These are phyloP conservation scores for Melipona beecheii DNA, from an alignment of 2,888 invertebrate species.

Conservation along the genomic window DNA sequence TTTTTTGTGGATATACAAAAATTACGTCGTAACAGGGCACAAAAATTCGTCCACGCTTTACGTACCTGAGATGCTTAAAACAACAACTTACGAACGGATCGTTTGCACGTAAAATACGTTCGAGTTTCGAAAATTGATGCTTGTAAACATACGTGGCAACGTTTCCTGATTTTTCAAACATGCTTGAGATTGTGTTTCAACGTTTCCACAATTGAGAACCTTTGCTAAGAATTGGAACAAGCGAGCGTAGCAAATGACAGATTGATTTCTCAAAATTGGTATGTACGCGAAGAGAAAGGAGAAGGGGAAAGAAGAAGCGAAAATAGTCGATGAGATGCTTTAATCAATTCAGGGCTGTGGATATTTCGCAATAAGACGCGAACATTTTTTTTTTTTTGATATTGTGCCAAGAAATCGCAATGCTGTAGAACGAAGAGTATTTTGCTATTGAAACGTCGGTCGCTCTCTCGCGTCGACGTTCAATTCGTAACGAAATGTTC, in stretches of 20 bases:
- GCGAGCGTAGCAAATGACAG: background rate
- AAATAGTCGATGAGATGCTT: conserved; percentile 24
- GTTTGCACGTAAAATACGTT: conserved; percentile 37
- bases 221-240: conserved; percentile 5
- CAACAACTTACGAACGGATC: conserved; percentile 51
- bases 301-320: background rate
- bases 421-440: conserved; percentile 51
- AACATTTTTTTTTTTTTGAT: conserved; percentile 49
- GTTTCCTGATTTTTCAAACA: conserved; percentile 11
- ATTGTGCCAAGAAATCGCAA: conserved; percentile 68
- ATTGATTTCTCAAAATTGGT: conserved; percentile 16
- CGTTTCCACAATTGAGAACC: background rate
- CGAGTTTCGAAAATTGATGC: conserved; percentile 12
- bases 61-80: conserved; percentile 66
- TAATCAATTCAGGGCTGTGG: conserved; percentile 67
- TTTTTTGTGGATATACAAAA: conserved; percentile 20
- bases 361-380: conserved; percentile 59
- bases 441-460: conserved; percentile 52
- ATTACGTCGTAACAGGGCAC: conserved; percentile 53
- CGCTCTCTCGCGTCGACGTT: conserved; percentile 5
- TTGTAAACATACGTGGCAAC: conserved; percentile 10
- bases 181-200: background rate
- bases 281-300: conserved; percentile 1
- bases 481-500: conserved; percentile 17
- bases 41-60: conserved; percentile 66